These are phyloP conservation scores for Drosophila macrospina DNA, from an alignment of 2,888 invertebrate species.

Conservation along the genomic window DNA sequence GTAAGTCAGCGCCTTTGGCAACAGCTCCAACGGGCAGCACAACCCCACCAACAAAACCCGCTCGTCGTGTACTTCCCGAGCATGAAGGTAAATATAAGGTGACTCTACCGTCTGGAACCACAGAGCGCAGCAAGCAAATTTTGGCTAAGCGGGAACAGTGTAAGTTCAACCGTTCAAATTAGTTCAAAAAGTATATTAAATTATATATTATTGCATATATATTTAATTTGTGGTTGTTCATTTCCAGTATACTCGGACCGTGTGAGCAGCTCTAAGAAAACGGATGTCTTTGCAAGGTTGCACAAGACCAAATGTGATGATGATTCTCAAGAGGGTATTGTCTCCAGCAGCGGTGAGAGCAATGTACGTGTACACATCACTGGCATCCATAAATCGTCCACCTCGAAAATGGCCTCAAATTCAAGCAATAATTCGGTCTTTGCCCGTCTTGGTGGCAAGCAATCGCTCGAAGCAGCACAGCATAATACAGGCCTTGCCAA, in stretches of 20 bases:
- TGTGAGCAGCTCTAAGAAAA: constrained; percentile 70
- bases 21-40: constrained; percentile 17
- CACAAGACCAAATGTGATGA: constrained; percentile 61
- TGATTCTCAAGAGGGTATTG: constrained; percentile 69
- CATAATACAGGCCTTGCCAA: constrained; percentile 51
- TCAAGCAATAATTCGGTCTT: constrained; percentile 82
- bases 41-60: constrained; percentile 76
- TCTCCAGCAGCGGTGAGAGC: constrained; percentile 62
- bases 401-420: constrained; percentile 19
- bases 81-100: constrained; percentile 87
- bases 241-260: constrained; percentile 83
- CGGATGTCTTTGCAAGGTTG: constrained; percentile 82
- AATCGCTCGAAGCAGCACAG: constrained; percentile 36
- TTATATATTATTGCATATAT: too few relatives aligned
- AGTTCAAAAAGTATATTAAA: background rate
- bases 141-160: constrained; percentile 84
- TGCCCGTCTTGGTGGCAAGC: constrained; percentile 83
- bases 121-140: constrained; percentile 86
- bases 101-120: constrained; percentile 86
- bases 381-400: constrained; percentile 53
- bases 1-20: constrained; percentile 26
- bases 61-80: constrained; percentile 85
- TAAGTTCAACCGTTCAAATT: constrained; percentile 56
- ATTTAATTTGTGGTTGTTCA: background rate
- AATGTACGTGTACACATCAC: constrained; percentile 73